These are phyloP conservation scores for Oceanites oceanicus DNA, from an alignment of 2,113 vertebrate genomes.

Conservation along the genomic window DNA sequence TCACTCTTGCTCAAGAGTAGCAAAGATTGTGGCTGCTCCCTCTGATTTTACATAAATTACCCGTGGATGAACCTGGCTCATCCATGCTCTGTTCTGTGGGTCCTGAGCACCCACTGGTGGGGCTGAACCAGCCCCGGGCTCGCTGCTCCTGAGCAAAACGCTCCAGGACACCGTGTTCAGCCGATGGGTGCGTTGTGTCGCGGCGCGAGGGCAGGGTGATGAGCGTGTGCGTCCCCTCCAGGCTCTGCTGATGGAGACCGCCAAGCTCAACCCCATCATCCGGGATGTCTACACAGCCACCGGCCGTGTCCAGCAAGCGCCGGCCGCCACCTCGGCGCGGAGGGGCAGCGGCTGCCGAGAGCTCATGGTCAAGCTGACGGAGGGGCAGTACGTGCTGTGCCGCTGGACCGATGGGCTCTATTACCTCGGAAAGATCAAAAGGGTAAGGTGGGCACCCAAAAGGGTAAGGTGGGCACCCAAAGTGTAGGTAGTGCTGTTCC, in stretches of 20 bases:
- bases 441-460: slow-evolving; percentile 72
- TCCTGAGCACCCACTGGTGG: not conserved
- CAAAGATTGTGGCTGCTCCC: not conserved
- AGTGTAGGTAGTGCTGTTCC: fast-evolving
- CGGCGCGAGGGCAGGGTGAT: fast-evolving
- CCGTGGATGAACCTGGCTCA: fast-evolving
- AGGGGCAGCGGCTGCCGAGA: slow-evolving; percentile 69
- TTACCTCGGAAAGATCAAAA: slow-evolving; percentile 94
- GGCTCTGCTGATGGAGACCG: slow-evolving; percentile 71
- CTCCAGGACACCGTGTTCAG: fast-evolving
- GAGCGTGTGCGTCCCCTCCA: not conserved
- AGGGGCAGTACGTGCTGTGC: slow-evolving; percentile 94
- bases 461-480: not conserved
- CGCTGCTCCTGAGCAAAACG: fast-evolving
- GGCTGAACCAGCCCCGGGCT: not conserved
- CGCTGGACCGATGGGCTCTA: slow-evolving; percentile 95
- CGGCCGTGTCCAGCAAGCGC: slow-evolving; percentile 31
- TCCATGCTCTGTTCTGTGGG: not conserved
- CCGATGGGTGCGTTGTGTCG: fast-evolving
- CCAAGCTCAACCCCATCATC: slow-evolving; percentile 71
- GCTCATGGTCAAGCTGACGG: slow-evolving; percentile 79
- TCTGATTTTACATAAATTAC: not conserved
- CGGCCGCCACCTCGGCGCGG: slow-evolving; percentile 15
- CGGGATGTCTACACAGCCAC: slow-evolving; percentile 62
- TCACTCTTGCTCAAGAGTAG: not conserved